Conservation (phyloP, 2,113 vertebrate species). For the Merops nubicus region DNA sequence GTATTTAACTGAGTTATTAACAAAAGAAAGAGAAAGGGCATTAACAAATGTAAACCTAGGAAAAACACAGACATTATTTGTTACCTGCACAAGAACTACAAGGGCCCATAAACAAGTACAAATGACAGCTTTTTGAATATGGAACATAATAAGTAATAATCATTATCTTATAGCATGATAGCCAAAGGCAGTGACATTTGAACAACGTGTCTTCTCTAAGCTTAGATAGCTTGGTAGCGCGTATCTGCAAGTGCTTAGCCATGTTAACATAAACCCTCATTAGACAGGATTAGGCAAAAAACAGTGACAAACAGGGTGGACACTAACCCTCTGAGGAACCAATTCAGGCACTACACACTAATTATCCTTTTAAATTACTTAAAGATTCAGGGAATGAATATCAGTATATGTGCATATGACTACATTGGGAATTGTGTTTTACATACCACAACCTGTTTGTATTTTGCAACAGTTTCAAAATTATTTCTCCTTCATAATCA, state of each 20-base stretch:
- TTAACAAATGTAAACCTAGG: neutral
- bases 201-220: conserved; percentile 84
- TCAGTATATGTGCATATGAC: conserved; percentile 43
- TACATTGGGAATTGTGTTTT: conserved; percentile 37
- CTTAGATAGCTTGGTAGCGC: conserved; percentile 83
- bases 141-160: conserved; percentile 78
- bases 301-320: conserved; percentile 90
- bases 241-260: conserved; percentile 87
- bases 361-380: conserved; percentile 87
- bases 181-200: conserved; percentile 84
- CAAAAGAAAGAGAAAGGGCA: neutral
- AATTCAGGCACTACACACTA: conserved; percentile 76
- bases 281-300: conserved; percentile 91
- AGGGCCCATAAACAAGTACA: neutral
- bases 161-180: conserved; percentile 78
- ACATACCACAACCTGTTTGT: conserved; percentile 64
- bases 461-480: conserved; percentile 49
- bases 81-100: neutral
- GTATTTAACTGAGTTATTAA: neutral
- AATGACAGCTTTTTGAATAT: conserved; percentile 24
- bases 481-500: neutral
- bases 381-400: conserved; percentile 40
- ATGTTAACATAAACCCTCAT: conserved; percentile 98
- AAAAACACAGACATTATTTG: neutral
- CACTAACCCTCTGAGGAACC: conserved; percentile 86